phyloP scores from a whole-genome alignment of 2,888 invertebrate genomes.

The Mechanitis mazaeus region DNA sequence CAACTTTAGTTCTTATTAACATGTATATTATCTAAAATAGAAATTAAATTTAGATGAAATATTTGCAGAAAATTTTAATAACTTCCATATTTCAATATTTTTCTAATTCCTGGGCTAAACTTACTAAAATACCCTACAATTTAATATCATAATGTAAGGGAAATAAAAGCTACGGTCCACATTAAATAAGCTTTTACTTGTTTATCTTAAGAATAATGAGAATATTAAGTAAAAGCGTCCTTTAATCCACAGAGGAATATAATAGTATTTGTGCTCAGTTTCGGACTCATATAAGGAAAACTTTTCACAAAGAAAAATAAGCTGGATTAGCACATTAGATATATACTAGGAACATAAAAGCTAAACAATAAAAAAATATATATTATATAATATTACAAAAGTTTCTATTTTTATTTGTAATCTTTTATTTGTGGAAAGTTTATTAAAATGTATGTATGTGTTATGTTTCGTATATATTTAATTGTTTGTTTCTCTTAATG shows the following conservation, averaged over 20 bases:
- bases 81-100: too few species aligned
- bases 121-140: too few species aligned
- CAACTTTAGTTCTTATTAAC: background rate
- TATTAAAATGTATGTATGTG: too few species aligned
- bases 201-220: background rate
- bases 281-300: background rate
- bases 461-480: too few species aligned
- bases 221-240: background rate
- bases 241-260: background rate
- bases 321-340: background rate
- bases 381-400: too few species aligned
- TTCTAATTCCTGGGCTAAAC: too few species aligned
- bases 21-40: background rate
- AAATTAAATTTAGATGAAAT: conserved; percentile 8
- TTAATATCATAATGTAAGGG: too few species aligned
- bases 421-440: too few species aligned
- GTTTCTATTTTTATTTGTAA: too few species aligned
- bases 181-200: background rate
- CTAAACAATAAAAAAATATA: too few species aligned
- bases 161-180: background rate
- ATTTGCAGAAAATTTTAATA: background rate
- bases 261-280: background rate
- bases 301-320: conserved; percentile 3
- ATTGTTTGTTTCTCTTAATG: too few species aligned
- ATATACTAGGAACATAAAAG: background rate